phyloP scores from a whole-genome alignment of 1,140 invertebrate species.

The Scaptomyza montana region DNA sequence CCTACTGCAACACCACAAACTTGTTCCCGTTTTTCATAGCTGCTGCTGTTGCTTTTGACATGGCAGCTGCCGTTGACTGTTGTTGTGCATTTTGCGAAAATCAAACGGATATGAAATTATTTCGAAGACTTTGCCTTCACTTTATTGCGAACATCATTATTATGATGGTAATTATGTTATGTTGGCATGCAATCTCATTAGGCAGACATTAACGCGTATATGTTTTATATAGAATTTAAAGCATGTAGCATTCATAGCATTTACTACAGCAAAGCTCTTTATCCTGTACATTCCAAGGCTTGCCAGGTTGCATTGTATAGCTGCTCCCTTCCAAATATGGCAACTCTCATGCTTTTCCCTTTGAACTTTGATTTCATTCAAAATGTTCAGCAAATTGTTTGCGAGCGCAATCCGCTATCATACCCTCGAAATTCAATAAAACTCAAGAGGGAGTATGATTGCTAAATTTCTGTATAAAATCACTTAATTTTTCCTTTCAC shows the following conservation, averaged over 20 bases:
- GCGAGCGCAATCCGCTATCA: conserved; percentile 2
- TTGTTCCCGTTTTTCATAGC: conserved; percentile 24
- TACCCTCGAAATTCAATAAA: neutral
- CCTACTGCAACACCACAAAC: neutral
- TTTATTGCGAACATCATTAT: conserved; percentile 28
- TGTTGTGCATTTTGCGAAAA: conserved; percentile 12
- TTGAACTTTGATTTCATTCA: conserved; percentile 49
- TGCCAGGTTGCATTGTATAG: conserved; percentile 6
- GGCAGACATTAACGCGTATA: conserved; percentile 13
- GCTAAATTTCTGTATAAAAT: too few relatives aligned
- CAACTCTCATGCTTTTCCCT: conserved; percentile 10
- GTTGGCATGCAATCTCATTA: conserved; percentile 11
- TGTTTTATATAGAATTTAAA: neutral
- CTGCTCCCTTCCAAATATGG: neutral
- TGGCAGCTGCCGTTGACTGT: conserved; percentile 5
- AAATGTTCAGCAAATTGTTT: conserved; percentile 38
- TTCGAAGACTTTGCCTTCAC: conserved; percentile 5
- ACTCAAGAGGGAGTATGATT: too few relatives aligned
- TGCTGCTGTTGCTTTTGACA: conserved; percentile 9
- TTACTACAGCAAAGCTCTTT: conserved; percentile 3
- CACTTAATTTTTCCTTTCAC: neutral
- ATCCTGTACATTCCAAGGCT: conserved; percentile 3
- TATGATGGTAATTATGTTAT: conserved; percentile 35
- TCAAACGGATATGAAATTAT: conserved; percentile 12
- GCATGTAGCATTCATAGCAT: conserved; percentile 28